Evolutionary conservation across 2,113 vertebrate genomes (phyloP).

Genomic region (Oryzias curvinotus): DNA sequence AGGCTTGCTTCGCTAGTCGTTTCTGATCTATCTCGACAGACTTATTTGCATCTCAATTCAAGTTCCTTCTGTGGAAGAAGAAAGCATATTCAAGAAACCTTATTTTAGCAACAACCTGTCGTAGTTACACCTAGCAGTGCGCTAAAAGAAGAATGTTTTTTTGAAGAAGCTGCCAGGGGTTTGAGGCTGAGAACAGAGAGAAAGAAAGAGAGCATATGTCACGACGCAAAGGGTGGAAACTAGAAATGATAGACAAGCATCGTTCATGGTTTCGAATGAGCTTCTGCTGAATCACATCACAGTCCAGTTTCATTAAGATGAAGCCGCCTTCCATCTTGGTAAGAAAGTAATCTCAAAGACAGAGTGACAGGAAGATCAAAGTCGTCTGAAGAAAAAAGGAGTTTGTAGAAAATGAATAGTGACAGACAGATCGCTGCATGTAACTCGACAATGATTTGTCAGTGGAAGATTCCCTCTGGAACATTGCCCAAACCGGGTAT

Average conservation of each 20-base stretch:
- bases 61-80: background rate
- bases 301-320: background rate
- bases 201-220: conserved; percentile 2
- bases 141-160: conserved; percentile 7
- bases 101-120: background rate
- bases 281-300: conserved; percentile 19
- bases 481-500: conserved; percentile 35
- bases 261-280: background rate
- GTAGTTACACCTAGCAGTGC: background rate
- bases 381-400: background rate
- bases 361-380: conserved; percentile 39
- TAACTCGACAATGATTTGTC: conserved; percentile 63
- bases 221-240: conserved; percentile 1
- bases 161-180: conserved; percentile 1
- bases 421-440: conserved; percentile 50
- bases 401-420: conserved; percentile 35
- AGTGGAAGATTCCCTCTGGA: conserved; percentile 52
- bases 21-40: background rate
- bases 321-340: conserved; percentile 2
- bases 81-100: background rate
- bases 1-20: background rate
- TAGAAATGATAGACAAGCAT: background rate
- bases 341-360: conserved; percentile 15
- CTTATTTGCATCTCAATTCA: conserved; percentile 1
- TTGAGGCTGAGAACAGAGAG: conserved; percentile 17